A percentile compares a stretch with the other conserved stretches of the same genome.
Evolutionary conservation across 2,888 invertebrate species (phyloP).

Genomic region (Eumacrocentrus americanus): DNA sequence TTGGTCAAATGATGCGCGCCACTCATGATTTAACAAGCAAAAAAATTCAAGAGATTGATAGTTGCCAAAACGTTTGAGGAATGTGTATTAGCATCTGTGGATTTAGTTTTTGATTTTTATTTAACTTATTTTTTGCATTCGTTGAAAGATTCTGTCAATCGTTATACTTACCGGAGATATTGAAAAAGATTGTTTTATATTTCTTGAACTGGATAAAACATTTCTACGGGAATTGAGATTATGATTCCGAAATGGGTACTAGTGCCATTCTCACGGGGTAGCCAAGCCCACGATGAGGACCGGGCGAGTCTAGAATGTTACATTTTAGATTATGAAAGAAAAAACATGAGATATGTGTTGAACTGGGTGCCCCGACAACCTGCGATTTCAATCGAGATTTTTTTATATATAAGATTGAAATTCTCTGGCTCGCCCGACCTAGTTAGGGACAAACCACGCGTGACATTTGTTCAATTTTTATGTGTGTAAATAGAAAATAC

Average conservation of each 20-base stretch:
- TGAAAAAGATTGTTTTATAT: conserved; percentile 5
- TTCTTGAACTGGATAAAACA: conserved; percentile 10
- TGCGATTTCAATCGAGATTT: too few relatives aligned
- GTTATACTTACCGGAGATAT: not conserved
- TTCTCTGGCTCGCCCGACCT: conserved; percentile 25
- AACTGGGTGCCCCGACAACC: conserved; percentile 17
- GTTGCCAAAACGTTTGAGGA: not conserved
- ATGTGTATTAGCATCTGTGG: conserved; percentile 1
- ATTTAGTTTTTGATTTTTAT: not conserved
- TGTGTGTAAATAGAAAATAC: conserved; percentile 48
- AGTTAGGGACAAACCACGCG: conserved; percentile 23
- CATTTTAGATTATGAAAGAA: not conserved
- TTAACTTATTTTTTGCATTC: not conserved
- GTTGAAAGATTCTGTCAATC: too few relatives aligned
- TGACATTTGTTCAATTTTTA: conserved; percentile 23
- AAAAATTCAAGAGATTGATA: not conserved
- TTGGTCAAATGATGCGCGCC: not conserved
- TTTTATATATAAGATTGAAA: too few relatives aligned
- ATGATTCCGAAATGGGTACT: conserved; percentile 13
- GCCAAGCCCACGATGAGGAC: conserved; percentile 25
- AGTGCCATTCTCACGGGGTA: conserved; percentile 46
- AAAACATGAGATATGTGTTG: conserved; percentile 1
- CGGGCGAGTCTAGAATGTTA: conserved; percentile 21
- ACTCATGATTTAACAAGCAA: not conserved
- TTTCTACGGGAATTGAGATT: conserved; percentile 3